Evolutionary conservation across 2,797 vertebrate genomes (phyloP).

Genomic region (Acipenser ruthenus): DNA sequence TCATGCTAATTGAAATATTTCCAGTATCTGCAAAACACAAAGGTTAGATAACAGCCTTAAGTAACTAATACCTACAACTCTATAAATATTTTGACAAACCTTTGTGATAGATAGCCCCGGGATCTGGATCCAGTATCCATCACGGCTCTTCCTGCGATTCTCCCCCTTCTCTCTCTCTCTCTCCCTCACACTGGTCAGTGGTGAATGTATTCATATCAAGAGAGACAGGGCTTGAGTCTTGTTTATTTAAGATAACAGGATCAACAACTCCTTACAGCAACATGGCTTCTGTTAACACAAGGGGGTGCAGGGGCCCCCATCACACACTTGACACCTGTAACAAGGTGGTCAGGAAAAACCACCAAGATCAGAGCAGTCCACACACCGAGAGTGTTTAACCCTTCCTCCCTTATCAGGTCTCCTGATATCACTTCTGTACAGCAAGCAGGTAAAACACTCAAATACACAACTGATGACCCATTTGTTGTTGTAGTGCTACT

Average conservation of each 20-base stretch:
- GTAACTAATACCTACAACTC: constrained; percentile 3
- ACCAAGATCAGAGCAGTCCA: no score
- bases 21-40: neutral
- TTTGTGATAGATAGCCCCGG: neutral
- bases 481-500: neutral
- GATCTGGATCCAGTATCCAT: neutral
- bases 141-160: neutral
- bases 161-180: neutral
- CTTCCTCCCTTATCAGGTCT: no score
- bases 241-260: constrained; percentile 3
- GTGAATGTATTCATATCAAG: neutral
- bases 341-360: neutral
- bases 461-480: neutral
- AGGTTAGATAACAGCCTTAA: neutral
- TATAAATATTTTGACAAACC: constrained; percentile 1
- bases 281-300: constrained; percentile 1
- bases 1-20: neutral
- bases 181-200: neutral
- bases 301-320: neutral
- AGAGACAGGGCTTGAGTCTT: neutral
- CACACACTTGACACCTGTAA: neutral
- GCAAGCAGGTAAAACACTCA: neutral
- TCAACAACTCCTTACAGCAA: neutral
- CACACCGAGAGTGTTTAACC: no score
- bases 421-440: no score